These are phyloP conservation scores for Cyanoliseus patagonus DNA, from an alignment of 2,113 vertebrate species.

Conservation along the genomic window DNA sequence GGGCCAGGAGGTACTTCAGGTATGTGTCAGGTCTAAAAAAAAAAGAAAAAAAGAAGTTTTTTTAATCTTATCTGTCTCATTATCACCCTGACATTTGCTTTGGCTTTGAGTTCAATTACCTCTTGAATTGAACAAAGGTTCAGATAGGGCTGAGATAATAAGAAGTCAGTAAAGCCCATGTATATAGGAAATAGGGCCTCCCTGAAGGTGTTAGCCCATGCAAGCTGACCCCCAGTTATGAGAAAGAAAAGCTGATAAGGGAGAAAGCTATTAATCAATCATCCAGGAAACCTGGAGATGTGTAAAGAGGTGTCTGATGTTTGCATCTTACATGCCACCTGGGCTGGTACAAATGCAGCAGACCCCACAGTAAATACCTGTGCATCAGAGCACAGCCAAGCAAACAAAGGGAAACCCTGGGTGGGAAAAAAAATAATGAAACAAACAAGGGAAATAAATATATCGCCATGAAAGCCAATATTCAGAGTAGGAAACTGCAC, in stretches of 20 bases:
- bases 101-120: constrained; percentile 75
- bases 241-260: constrained; percentile 51
- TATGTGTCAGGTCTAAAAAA: constrained; percentile 29
- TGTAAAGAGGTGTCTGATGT: constrained; percentile 58
- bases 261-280: constrained; percentile 60
- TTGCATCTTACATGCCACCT: constrained; percentile 76
- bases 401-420: constrained; percentile 41
- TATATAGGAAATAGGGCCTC: constrained; percentile 55
- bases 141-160: constrained; percentile 53
- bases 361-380: constrained; percentile 75
- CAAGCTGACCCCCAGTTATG: constrained; percentile 55
- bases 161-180: constrained; percentile 53
- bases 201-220: constrained; percentile 62
- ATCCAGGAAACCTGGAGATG: constrained; percentile 19
- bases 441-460: constrained; percentile 50
- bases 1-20: constrained; percentile 36
- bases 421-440: neutral
- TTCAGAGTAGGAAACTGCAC: neutral
- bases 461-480: neutral
- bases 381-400: constrained; percentile 67
- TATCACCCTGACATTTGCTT: constrained; percentile 79
- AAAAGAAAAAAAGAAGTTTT: neutral
- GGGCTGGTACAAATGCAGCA: constrained; percentile 65
- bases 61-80: constrained; percentile 62
- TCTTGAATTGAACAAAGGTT: constrained; percentile 72